phyloP scores from a whole-genome alignment of 2,888 invertebrate species.

The Smittia aterrima region DNA sequence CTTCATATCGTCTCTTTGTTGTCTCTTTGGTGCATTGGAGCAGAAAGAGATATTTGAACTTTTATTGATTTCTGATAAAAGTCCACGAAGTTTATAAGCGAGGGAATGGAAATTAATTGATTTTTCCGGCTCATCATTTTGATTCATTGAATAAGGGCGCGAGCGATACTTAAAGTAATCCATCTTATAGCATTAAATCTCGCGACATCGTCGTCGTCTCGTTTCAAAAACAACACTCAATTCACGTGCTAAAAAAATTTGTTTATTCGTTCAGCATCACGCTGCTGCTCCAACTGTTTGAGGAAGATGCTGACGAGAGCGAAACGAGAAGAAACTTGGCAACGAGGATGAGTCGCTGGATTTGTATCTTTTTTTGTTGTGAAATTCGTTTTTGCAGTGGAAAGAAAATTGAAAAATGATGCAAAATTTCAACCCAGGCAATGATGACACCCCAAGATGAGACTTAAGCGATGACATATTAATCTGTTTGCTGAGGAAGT shows the following conservation, averaged over 20 bases:
- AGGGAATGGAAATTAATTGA: not conserved
- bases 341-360: not conserved
- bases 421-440: not conserved
- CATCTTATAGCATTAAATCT: not conserved
- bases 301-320: not conserved
- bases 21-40: not conserved
- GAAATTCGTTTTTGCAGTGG: not conserved
- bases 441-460: constrained; percentile 4
- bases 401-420: not conserved
- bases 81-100: not conserved
- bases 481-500: not conserved
- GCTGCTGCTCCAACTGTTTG: not conserved
- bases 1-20: not conserved
- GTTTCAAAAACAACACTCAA: not conserved
- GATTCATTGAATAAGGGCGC: not conserved
- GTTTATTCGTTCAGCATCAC: not conserved
- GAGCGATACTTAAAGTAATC: not conserved
- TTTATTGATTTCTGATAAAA: not conserved
- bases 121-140: not conserved
- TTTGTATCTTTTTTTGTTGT: not conserved
- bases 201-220: not conserved
- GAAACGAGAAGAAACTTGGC: not conserved
- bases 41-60: not conserved
- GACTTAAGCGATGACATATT: not conserved
- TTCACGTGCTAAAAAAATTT: not conserved